Base-by-base conservation (phyloP, 2,797 vertebrate species). In the Bovichtus diacanthus region DNA sequence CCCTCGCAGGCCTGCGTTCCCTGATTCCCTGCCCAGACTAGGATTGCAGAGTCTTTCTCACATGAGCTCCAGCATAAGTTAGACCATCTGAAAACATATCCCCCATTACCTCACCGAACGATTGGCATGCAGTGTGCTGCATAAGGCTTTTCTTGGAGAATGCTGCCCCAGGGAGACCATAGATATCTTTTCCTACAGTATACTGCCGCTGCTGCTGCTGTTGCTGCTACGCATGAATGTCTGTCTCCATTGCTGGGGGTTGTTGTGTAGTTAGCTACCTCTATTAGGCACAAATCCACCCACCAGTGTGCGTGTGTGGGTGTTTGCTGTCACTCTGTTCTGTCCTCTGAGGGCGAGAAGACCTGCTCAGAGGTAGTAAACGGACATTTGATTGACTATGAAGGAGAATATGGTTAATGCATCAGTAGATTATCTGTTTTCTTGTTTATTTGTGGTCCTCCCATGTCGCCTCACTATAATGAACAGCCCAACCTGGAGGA, bases 51-150 rank as follows among this genome's bases (percentile, higher is more conserved):
- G 81, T 80, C 81, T 87, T 88, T 78, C 81, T 87, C 80, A 77
- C 83, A 89, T 69, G 86, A 91, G 86, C 87, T 80, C 77, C 78
- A 77, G 77, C 91, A 91, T 90, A 92, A 90, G 90, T 88, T 89
- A 68, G 80, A 91, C 85, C 90, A 91, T 92, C 88, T 93, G 92
- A 94, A 89, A 89, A 91, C 86, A 91, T 78, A 87, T 85, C 84
- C 87, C 84, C 78, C 70, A 62, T 91, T 92, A 92, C 90, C 90
- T 91, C 88, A 81, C 75, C 16, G 77, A 81, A 78, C 79, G 63
- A 88, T 78, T 85, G 87, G 87, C 82, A 76, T 80, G 80, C 79
- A 76, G 81, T 68, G 5, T 90, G 90, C 89, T 89, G 88, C 89
- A 89, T 87, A 89, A 92, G 90, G 85, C 80, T 88, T 92, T 92